Conservation (phyloP, 2,888 invertebrate genomes). For the Mechanitis mazaeus region DNA sequence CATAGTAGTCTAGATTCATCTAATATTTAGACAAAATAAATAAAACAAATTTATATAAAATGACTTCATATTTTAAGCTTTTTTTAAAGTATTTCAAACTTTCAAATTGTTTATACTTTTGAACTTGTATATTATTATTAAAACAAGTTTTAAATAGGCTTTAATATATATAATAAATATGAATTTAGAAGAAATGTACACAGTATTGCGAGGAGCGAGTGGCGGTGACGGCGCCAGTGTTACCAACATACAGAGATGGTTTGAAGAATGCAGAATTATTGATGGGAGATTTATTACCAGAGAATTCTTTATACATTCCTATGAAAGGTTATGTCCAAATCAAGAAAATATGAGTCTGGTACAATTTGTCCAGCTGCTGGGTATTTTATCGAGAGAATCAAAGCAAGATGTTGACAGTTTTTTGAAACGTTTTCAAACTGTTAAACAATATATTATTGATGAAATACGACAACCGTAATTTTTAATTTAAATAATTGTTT, state of each 20-base stretch:
- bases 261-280: slow-evolving; percentile 35
- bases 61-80: no score
- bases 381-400: slow-evolving; percentile 36
- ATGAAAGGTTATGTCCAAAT: slow-evolving; percentile 35
- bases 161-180: slow-evolving; percentile 18
- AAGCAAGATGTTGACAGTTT: slow-evolving; percentile 30
- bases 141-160: background rate
- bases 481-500: no score
- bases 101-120: no score
- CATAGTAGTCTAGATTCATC: background rate
- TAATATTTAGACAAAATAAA: background rate
- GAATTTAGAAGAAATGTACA: slow-evolving; percentile 42
- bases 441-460: slow-evolving; percentile 28
- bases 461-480: slow-evolving; percentile 17
- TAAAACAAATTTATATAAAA: background rate
- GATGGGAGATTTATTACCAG: slow-evolving; percentile 32
- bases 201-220: slow-evolving; percentile 34
- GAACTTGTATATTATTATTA: background rate
- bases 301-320: slow-evolving; percentile 29
- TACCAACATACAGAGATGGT: slow-evolving; percentile 37
- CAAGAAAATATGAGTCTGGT: slow-evolving; percentile 32
- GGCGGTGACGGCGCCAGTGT: slow-evolving; percentile 30
- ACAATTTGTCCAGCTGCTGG: slow-evolving; percentile 39
- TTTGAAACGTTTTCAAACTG: slow-evolving; percentile 30
- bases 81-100: no score